A percentile compares a stretch with the other conserved stretches of the same genome.
These are phyloP conservation scores for Idaea biselata DNA, from an alignment of 2,888 invertebrate species.

Conservation along the genomic window DNA sequence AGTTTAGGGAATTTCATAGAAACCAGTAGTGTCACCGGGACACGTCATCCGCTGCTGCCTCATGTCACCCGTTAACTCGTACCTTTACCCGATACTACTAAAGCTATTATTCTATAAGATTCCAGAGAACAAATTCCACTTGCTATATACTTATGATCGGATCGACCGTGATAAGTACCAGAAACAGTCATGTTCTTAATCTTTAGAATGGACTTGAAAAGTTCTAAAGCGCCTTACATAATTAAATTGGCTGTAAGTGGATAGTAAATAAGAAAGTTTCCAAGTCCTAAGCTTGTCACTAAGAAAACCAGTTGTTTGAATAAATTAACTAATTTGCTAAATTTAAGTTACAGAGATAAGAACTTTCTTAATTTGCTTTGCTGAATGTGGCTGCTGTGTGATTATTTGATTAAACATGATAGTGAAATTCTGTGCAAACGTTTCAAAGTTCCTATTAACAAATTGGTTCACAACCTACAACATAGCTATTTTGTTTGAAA, in stretches of 20 bases:
- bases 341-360: background rate
- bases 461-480: background rate
- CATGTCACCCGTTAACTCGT: too few relatives aligned
- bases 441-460: background rate
- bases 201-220: too few relatives aligned
- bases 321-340: background rate
- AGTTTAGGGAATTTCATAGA: too few relatives aligned
- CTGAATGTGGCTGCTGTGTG: too few relatives aligned
- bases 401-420: too few relatives aligned
- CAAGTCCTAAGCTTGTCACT: background rate
- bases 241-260: background rate
- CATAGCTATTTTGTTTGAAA: background rate
- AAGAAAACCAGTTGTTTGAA: background rate
- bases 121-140: conserved; percentile 18
- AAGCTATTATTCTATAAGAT: conserved; percentile 25
- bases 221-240: background rate
- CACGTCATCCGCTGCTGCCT: too few relatives aligned
- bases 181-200: conserved; percentile 11
- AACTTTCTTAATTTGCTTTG: background rate
- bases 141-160: conserved; percentile 9
- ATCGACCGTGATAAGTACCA: background rate
- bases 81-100: conserved; percentile 33
- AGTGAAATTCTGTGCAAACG: background rate
- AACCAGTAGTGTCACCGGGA: too few relatives aligned
- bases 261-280: background rate